Percentiles rank a stretch among this genome's conserved stretches.
Conservation (phyloP, 2,888 invertebrate species). For the Amiota mariae region DNA sequence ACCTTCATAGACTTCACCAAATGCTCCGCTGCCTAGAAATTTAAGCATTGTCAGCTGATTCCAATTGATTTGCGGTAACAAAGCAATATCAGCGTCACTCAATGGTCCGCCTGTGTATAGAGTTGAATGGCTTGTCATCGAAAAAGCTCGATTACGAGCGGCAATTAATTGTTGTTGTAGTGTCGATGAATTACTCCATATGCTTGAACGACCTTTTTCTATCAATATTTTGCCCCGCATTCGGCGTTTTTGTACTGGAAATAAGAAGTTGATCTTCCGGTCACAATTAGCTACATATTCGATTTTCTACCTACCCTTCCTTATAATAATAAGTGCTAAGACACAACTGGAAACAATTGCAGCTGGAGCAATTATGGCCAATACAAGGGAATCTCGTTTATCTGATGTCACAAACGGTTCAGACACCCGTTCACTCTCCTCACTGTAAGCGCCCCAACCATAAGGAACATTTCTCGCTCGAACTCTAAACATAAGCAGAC, state of each 20-base stretch:
- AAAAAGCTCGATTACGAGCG: conserved; percentile 80
- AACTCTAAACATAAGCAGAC: conserved; percentile 83
- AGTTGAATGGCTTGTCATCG: conserved; percentile 85
- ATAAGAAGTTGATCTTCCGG: neutral
- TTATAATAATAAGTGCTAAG: conserved; percentile 61
- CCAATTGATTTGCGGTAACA: conserved; percentile 88
- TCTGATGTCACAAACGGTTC: conserved; percentile 70
- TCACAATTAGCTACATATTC: neutral
- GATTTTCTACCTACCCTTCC: conserved; percentile 59
- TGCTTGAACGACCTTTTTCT: conserved; percentile 75
- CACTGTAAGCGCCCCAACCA: conserved; percentile 88
- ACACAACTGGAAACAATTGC: conserved; percentile 72
- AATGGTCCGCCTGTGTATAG: conserved; percentile 81
- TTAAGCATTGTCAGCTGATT: conserved; percentile 90
- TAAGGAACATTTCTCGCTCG: conserved; percentile 82
- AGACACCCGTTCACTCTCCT: conserved; percentile 76
- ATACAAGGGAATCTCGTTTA: conserved; percentile 74
- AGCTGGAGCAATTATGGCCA: conserved; percentile 79
- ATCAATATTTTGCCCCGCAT: conserved; percentile 82
- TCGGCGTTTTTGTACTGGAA: conserved; percentile 79
- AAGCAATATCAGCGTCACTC: conserved; percentile 85
- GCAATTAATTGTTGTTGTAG: conserved; percentile 77
- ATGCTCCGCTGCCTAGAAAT: conserved; percentile 95
- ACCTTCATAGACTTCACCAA: conserved; percentile 97
- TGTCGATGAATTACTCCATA: conserved; percentile 89